These are phyloP conservation scores for Proterorhinus semilunaris DNA, from an alignment of 2,113 vertebrate species.

Conservation along the genomic window DNA sequence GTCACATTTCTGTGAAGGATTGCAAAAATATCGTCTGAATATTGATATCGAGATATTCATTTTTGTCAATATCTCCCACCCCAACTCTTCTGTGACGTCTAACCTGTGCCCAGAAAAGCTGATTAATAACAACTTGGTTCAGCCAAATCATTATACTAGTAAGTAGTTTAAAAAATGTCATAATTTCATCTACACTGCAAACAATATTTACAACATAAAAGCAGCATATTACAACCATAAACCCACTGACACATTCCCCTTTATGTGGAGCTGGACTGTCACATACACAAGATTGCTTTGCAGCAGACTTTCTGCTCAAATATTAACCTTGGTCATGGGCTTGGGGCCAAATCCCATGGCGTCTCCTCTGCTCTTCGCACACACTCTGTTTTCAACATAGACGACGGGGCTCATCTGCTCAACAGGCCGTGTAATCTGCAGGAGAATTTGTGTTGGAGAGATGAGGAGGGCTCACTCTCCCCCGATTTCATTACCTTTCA, in stretches of 20 bases:
- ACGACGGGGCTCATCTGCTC: constrained; percentile 73
- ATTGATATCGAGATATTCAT: no score
- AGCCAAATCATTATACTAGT: no score
- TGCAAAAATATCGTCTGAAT: no score
- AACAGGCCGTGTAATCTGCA: constrained; percentile 77
- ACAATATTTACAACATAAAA: not conserved
- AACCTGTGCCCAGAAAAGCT: no score
- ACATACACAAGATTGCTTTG: constrained; percentile 62
- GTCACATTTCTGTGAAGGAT: no score
- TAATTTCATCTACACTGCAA: not conserved
- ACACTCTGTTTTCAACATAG: constrained; percentile 64
- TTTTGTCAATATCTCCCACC: no score
- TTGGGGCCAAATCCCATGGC: constrained; percentile 61
- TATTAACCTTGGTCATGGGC: constrained; percentile 70
- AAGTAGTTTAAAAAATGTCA: no score
- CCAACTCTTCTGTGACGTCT: no score
- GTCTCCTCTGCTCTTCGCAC: constrained; percentile 62
- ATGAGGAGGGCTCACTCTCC: constrained; percentile 70
- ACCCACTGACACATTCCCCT: constrained; percentile 20
- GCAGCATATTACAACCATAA: not conserved
- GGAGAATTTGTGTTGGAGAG: constrained; percentile 75
- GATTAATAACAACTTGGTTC: no score
- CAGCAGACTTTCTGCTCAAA: constrained; percentile 58
- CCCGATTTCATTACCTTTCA: constrained; percentile 79
- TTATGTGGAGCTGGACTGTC: constrained; percentile 31